Percentiles rank a stretch among this genome's conserved stretches.
Conservation (phyloP, 2,888 invertebrate genomes). For the Ornithoptera priamus region DNA sequence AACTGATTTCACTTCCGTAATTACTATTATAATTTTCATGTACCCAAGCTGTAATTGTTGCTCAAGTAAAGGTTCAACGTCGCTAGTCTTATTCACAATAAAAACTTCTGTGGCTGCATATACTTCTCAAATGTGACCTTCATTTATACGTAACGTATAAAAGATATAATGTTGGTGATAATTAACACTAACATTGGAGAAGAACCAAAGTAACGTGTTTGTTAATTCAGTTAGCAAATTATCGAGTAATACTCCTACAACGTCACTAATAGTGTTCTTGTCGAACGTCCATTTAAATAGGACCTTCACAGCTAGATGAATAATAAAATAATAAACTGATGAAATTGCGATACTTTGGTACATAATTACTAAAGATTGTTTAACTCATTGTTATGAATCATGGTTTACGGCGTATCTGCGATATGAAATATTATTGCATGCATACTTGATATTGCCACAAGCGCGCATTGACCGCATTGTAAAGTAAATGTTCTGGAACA, state of each 20-base stretch:
- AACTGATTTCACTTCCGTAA: too few species aligned
- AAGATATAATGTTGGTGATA: neutral
- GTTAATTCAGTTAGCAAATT: constrained; percentile 20
- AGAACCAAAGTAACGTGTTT: neutral
- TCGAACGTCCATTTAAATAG: too few species aligned
- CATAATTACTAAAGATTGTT: neutral
- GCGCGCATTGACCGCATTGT: neutral
- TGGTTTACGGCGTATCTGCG: neutral
- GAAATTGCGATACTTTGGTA: neutral
- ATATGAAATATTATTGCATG: neutral
- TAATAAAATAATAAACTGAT: too few species aligned
- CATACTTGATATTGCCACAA: neutral
- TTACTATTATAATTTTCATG: too few species aligned
- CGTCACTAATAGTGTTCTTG: neutral
- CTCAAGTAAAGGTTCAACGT: too few species aligned
- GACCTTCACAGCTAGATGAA: neutral
- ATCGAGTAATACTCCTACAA: neutral
- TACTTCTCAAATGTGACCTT: neutral
- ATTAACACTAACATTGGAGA: constrained; percentile 9
- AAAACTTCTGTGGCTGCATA: neutral
- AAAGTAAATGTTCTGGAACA: neutral
- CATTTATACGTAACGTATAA: neutral
- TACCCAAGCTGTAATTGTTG: too few species aligned
- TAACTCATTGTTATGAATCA: neutral
- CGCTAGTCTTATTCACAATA: too few species aligned